These are phyloP conservation scores for Manduca sexta DNA, from an alignment of 1,140 invertebrate genomes.

Conservation along the genomic window DNA sequence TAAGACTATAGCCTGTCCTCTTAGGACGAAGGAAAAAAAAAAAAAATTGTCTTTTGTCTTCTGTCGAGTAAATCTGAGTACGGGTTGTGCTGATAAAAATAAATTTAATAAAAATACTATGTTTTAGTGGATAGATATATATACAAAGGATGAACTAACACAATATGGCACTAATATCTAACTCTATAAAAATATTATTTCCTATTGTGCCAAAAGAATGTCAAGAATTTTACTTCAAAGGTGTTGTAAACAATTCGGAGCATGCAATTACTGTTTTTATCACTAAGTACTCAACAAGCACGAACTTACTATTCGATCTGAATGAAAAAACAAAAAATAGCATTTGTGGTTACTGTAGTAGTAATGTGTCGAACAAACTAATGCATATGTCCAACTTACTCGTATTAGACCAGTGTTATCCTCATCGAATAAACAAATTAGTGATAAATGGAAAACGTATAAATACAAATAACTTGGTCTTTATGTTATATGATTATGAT, in stretches of 20 bases:
- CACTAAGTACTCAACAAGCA: constrained; percentile 28
- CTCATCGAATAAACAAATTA: constrained; percentile 26
- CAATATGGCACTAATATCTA: too few relatives aligned
- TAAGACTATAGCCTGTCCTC: too few relatives aligned
- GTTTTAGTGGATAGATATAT: too few relatives aligned
- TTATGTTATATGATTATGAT: constrained; percentile 49
- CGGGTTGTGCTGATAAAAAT: too few relatives aligned
- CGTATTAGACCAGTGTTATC: constrained; percentile 13
- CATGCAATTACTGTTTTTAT: constrained; percentile 32
- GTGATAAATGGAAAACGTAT: constrained; percentile 28
- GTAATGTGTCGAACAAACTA: constrained; percentile 13
- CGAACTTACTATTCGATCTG: constrained; percentile 10
- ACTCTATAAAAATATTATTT: constrained; percentile 34
- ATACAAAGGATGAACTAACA: too few relatives aligned
- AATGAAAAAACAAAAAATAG: constrained; percentile 13
- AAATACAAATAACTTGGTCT: constrained; percentile 25
- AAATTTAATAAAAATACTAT: too few relatives aligned
- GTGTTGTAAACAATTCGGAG: constrained; percentile 24
- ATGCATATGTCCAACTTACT: constrained; percentile 19
- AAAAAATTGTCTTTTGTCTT: too few relatives aligned
- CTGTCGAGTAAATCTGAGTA: too few relatives aligned
- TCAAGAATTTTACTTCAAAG: constrained; percentile 34
- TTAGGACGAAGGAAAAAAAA: too few relatives aligned
- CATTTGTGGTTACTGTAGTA: constrained; percentile 30
- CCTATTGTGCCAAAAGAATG: constrained; percentile 23